phyloP scores from a whole-genome alignment of 1,140 invertebrate species.

The Oedothorax gibbosus region DNA sequence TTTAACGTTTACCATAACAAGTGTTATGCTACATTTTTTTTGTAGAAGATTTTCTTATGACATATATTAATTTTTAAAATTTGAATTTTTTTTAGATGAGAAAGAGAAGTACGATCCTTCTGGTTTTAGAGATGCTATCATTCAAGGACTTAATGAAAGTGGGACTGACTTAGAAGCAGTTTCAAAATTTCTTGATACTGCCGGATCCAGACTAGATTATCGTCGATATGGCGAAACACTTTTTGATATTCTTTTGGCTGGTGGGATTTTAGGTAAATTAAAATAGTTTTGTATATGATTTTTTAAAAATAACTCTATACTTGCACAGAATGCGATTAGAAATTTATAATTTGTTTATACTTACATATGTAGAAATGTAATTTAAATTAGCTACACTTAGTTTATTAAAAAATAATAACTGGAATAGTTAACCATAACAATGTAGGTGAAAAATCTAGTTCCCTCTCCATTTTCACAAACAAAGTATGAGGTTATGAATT shows the following conservation, averaged over 20 bases:
- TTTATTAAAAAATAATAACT: no score
- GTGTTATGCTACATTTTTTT: background rate
- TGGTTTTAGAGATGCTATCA: slow-evolving; percentile 95
- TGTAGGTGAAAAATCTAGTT: no score
- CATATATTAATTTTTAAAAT: background rate
- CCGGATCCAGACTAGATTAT: slow-evolving; percentile 96
- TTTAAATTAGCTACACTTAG: no score
- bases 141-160: slow-evolving; percentile 88
- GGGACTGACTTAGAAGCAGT: slow-evolving; percentile 85
- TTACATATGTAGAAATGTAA: no score
- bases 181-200: slow-evolving; percentile 91
- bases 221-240: slow-evolving; percentile 96
- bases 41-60: background rate
- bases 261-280: slow-evolving; percentile 79
- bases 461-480: no score
- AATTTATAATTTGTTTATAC: no score
- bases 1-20: background rate
- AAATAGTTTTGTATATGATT: slow-evolving; percentile 15
- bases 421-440: no score
- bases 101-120: slow-evolving; percentile 99
- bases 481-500: no score
- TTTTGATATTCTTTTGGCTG: slow-evolving; percentile 97
- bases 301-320: background rate
- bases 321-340: no score
- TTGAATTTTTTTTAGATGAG: slow-evolving; percentile 81